A percentile compares a stretch with the other conserved stretches of the same genome.
Conservation (phyloP, 2,113 vertebrate genomes). For the Sapayoa aenigma region DNA sequence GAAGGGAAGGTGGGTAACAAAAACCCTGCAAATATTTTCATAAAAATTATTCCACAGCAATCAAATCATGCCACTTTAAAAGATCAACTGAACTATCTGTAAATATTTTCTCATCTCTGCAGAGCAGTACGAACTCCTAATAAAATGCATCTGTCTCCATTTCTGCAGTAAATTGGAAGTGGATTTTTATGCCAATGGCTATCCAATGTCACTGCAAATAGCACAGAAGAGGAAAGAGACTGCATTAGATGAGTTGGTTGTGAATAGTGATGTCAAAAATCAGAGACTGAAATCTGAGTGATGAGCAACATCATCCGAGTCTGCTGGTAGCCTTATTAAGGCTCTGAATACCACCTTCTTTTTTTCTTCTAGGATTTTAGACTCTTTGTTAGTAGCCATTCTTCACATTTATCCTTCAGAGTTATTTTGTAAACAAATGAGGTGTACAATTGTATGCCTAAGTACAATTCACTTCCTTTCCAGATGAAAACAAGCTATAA, state of each 20-base stretch:
- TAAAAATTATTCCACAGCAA: background rate
- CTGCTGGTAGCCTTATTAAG: background rate
- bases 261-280: background rate
- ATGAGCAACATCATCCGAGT: background rate
- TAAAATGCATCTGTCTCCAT: slow-evolving; percentile 10
- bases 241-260: background rate
- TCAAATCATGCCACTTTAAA: slow-evolving; percentile 38
- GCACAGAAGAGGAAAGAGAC: background rate
- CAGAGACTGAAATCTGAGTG: background rate
- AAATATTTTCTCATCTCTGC: slow-evolving; percentile 58
- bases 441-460: background rate
- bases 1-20: slow-evolving; percentile 32
- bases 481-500: background rate
- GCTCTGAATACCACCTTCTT: background rate
- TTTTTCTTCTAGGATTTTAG: background rate
- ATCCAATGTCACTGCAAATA: background rate
- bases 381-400: background rate
- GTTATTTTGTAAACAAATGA: background rate
- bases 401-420: background rate
- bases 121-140: background rate
- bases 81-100: slow-evolving; percentile 44
- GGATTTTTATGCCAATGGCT: background rate
- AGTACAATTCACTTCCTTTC: background rate
- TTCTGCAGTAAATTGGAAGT: background rate
- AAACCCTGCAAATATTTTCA: slow-evolving; percentile 25